These are phyloP conservation scores for Tachyglossus aculeatus DNA, from an alignment of 2,797 vertebrate species.

Conservation along the genomic window DNA sequence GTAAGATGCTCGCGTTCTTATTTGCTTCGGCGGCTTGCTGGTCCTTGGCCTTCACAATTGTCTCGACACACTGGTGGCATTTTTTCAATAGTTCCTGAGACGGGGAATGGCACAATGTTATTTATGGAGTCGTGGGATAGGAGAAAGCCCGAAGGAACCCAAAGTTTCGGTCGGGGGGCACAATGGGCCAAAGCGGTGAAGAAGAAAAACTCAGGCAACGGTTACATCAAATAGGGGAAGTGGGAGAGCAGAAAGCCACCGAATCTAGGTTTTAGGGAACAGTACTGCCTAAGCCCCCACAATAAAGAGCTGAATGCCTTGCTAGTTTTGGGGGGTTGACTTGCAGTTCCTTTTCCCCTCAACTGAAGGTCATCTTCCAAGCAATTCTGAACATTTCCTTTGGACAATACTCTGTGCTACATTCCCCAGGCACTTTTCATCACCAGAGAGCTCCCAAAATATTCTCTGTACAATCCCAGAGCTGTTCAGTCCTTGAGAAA, in stretches of 20 bases:
- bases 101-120: constrained; percentile 35
- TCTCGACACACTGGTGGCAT: constrained; percentile 99
- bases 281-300: constrained; percentile 24
- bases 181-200: not conserved
- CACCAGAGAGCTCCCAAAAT: too few species aligned
- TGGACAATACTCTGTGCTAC: too few species aligned
- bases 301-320: not conserved
- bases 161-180: too few species aligned
- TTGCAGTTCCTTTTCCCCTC: not conserved
- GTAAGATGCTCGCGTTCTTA: constrained; percentile 97
- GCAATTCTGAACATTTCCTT: too few species aligned
- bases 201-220: constrained; percentile 12
- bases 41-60: constrained; percentile 99
- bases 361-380: too few species aligned
- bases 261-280: not conserved
- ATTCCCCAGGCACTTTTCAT: too few species aligned
- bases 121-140: constrained; percentile 26
- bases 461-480: too few species aligned
- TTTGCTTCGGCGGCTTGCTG: constrained; percentile 98
- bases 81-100: constrained; percentile 94
- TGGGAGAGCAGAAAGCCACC: not conserved
- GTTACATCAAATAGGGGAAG: constrained; percentile 20
- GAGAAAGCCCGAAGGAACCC: constrained; percentile 9
- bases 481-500: too few species aligned
- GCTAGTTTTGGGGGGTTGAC: not conserved